A percentile compares a stretch with the other conserved stretches of the same genome.
Conservation (phyloP, 2,797 vertebrate species). For the Hoplostethus atlanticus region DNA sequence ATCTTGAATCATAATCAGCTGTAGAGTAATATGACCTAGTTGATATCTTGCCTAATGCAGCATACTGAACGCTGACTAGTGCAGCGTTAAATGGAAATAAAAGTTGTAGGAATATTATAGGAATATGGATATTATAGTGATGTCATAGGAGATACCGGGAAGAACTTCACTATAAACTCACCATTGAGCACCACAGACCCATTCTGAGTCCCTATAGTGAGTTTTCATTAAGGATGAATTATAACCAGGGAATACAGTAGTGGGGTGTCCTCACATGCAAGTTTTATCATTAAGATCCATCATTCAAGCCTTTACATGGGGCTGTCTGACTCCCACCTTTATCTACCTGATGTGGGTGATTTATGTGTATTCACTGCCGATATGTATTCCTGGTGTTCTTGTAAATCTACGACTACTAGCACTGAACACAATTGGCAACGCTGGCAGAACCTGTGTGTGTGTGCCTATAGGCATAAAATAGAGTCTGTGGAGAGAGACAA, state of each 20-base stretch:
- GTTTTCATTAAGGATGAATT: background rate
- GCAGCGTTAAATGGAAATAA: background rate
- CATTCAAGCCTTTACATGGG: background rate
- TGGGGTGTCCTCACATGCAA: background rate
- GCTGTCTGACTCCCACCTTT: background rate
- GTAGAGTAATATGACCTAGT: no score
- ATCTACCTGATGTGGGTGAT: no score
- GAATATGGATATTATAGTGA: no score
- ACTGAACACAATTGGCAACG: background rate
- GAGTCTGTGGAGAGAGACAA: constrained; percentile 22
- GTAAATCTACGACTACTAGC: background rate
- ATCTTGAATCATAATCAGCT: no score
- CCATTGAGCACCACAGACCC: no score
- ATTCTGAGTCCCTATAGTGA: background rate
- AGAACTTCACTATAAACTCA: no score
- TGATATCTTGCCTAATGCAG: no score
- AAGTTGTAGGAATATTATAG: no score
- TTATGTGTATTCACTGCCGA: no score
- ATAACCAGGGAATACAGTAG: background rate
- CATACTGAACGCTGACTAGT: no score
- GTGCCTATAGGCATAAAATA: constrained; percentile 1
- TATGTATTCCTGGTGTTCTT: background rate
- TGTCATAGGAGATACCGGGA: no score
- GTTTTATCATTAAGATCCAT: background rate
- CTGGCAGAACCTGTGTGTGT: constrained; percentile 13